Percentiles rank a stretch among this genome's conserved stretches.
Evolutionary conservation across 2,113 vertebrate species (phyloP).

Genomic region (Eudyptes chrysolophus): DNA sequence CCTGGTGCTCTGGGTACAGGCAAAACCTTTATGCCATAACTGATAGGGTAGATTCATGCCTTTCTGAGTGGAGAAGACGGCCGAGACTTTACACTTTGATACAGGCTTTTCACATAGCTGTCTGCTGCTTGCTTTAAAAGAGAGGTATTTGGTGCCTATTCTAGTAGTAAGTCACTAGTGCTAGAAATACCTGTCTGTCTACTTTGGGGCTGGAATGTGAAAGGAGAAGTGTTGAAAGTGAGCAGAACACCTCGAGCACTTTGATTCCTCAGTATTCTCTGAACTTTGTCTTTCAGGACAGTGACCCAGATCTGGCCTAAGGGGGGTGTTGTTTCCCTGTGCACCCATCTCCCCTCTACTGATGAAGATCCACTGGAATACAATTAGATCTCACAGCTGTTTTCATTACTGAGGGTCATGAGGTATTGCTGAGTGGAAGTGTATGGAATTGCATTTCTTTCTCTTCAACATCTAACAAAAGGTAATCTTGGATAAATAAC

Average conservation of each 20-base stretch:
- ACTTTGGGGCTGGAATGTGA: not conserved
- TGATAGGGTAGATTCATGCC: not conserved
- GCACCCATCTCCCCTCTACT: not conserved
- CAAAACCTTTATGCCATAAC: not conserved
- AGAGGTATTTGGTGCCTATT: not conserved
- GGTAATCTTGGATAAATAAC: not conserved
- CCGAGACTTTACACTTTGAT: not conserved
- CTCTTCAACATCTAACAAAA: not conserved
- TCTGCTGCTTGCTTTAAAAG: not conserved
- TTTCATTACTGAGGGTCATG: not conserved
- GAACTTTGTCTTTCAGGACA: not conserved
- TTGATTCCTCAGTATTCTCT: not conserved
- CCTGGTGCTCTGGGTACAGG: not conserved
- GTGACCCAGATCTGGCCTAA: not conserved
- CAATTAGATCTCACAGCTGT: not conserved
- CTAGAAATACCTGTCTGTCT: not conserved
- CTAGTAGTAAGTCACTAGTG: not conserved
- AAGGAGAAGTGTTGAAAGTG: not conserved
- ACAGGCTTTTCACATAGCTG: not conserved
- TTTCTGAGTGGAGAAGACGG: not conserved
- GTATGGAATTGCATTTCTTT: not conserved
- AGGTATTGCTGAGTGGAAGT: not conserved
- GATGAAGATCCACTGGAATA: not conserved
- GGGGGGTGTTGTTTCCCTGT: rapidly evolving
- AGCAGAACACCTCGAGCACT: not conserved